A percentile compares a stretch with the other conserved stretches of the same genome.
These are phyloP conservation scores for Nanorana parkeri DNA, from an alignment of 2,113 vertebrate species.

Conservation along the genomic window DNA sequence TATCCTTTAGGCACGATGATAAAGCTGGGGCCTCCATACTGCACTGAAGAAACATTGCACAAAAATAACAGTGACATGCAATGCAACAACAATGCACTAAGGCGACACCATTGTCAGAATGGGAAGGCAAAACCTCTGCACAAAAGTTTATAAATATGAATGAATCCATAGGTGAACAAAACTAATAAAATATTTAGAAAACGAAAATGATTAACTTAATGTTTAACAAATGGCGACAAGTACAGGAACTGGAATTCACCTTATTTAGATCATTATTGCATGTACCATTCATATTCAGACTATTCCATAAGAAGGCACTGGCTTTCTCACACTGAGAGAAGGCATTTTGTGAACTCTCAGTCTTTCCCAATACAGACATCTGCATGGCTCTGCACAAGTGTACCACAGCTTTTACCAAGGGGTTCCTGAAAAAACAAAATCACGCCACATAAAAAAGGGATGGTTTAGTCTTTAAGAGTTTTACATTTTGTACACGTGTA, in stretches of 20 bases:
- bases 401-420: conserved; percentile 87
- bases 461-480: neutral
- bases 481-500: neutral
- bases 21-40: conserved; percentile 80
- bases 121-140: no score
- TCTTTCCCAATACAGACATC: conserved; percentile 83
- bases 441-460: neutral
- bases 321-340: conserved; percentile 88
- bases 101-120: conserved; percentile 66
- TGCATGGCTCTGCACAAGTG: conserved; percentile 90
- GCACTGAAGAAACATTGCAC: conserved; percentile 98
- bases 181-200: no score
- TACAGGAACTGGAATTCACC: conserved; percentile 67
- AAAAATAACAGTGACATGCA: conserved; percentile 86
- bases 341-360: conserved; percentile 78
- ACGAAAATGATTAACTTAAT: no score
- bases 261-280: conserved; percentile 82
- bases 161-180: no score
- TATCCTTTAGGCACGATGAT: neutral
- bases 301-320: conserved; percentile 86
- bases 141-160: no score
- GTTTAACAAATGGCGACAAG: no score
- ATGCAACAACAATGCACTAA: conserved; percentile 99
- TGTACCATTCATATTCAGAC: conserved; percentile 77
- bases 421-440: conserved; percentile 73